Percentiles rank a stretch among this genome's conserved stretches.
These are phyloP conservation scores for Serranochromis macrocephalus DNA, from an alignment of 2,113 vertebrate genomes.

Conservation along the genomic window DNA sequence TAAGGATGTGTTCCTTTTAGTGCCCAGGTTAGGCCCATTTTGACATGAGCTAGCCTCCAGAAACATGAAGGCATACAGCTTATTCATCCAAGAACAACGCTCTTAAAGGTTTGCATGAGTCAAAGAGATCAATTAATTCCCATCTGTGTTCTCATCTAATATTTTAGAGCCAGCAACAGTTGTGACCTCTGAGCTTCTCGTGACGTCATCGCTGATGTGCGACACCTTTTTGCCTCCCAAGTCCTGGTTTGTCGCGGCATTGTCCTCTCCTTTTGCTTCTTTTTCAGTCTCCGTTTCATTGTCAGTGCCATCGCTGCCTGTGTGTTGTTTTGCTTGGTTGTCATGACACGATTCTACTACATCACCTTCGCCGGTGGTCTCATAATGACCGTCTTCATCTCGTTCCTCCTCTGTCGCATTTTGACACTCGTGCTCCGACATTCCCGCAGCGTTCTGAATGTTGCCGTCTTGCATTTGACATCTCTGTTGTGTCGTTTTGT, in stretches of 20 bases:
- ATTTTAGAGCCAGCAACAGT: conserved; percentile 5
- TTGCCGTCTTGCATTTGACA: background rate
- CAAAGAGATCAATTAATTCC: conserved; percentile 24
- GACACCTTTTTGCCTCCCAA: background rate
- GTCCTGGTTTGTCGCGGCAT: background rate
- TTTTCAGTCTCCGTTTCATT: background rate
- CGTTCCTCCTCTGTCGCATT: background rate
- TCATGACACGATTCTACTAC: background rate
- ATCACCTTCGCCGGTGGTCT: background rate
- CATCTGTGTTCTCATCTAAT: conserved; percentile 18
- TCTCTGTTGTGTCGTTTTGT: conserved; percentile 15
- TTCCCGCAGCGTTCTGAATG: background rate
- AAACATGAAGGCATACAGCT: conserved; percentile 38
- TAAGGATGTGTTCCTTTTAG: conserved; percentile 49
- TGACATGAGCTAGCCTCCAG: conserved; percentile 40
- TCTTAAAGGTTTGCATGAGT: conserved; percentile 6
- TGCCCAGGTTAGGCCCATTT: conserved; percentile 23
- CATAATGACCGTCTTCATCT: background rate
- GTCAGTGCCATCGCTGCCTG: background rate
- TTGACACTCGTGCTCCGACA: background rate
- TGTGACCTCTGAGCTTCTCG: background rate
- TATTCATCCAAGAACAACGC: conserved; percentile 29
- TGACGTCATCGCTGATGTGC: background rate
- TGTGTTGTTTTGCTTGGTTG: background rate
- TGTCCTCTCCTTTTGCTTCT: background rate